A percentile compares a stretch with the other conserved stretches of the same genome.
These are phyloP conservation scores for Synergus gifuensis DNA, from an alignment of 2,888 invertebrate species.

Conservation along the genomic window DNA sequence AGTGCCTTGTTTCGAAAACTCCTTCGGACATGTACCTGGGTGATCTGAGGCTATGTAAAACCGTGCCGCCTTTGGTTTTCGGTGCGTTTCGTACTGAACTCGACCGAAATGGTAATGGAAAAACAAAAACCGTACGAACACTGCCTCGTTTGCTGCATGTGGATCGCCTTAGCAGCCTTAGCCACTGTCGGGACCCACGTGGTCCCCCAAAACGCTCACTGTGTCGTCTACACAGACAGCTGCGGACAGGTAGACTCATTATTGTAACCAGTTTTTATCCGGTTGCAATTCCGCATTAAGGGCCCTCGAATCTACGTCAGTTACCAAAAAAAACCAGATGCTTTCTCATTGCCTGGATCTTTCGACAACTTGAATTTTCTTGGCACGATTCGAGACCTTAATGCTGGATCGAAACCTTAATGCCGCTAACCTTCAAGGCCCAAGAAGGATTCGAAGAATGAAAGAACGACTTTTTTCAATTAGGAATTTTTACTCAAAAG, in stretches of 20 bases:
- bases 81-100: slow-evolving; percentile 75
- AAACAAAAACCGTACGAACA: slow-evolving; percentile 76
- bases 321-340: slow-evolving; percentile 23
- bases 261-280: slow-evolving; percentile 78
- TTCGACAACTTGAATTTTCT: slow-evolving; percentile 19
- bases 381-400: slow-evolving; percentile 58
- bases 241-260: slow-evolving; percentile 92
- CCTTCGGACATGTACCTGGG: slow-evolving; percentile 76
- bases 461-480: slow-evolving; percentile 40
- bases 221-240: slow-evolving; percentile 97
- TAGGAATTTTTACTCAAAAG: slow-evolving; percentile 1
- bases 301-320: slow-evolving; percentile 54
- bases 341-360: slow-evolving; percentile 29
- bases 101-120: slow-evolving; percentile 73
- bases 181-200: slow-evolving; percentile 83
- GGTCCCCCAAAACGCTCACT: slow-evolving; percentile 93
- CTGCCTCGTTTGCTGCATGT: slow-evolving; percentile 81
- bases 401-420: slow-evolving; percentile 74
- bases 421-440: slow-evolving; percentile 77
- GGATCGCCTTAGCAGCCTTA: slow-evolving; percentile 79
- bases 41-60: slow-evolving; percentile 73
- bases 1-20: slow-evolving; percentile 58
- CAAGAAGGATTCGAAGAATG: slow-evolving; percentile 61
- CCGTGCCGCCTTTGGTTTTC: slow-evolving; percentile 74
- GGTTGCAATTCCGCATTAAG: slow-evolving; percentile 72